A percentile compares a stretch with the other conserved stretches of the same genome.
Evolutionary conservation across 1,140 invertebrate species (phyloP).

Genomic region (Scaptomyza montana): DNA sequence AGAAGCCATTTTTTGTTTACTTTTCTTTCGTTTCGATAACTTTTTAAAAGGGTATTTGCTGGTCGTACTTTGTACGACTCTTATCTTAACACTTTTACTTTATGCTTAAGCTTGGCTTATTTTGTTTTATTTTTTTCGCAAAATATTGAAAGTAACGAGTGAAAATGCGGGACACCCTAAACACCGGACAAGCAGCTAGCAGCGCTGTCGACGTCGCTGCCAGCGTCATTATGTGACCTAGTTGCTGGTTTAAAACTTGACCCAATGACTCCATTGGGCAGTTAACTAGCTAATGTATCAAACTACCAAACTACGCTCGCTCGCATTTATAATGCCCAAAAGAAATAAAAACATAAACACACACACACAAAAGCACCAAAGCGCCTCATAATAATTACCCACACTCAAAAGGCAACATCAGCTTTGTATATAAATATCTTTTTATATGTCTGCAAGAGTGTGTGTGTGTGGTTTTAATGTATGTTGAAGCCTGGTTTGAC

Average conservation of each 20-base stretch:
- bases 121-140: constrained; percentile 36
- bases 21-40: too few relatives aligned
- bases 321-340: constrained; percentile 67
- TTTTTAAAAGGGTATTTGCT: neutral
- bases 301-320: constrained; percentile 28
- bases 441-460: constrained; percentile 16
- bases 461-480: neutral
- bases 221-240: constrained; percentile 63
- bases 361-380: constrained; percentile 26
- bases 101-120: constrained; percentile 27
- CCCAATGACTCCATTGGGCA: constrained; percentile 81
- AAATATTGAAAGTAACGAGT: constrained; percentile 69
- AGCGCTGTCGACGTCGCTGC: constrained; percentile 30
- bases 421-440: constrained; percentile 37
- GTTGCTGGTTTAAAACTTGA: constrained; percentile 82
- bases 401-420: constrained; percentile 36
- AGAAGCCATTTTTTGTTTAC: too few relatives aligned
- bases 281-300: constrained; percentile 39
- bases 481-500: neutral
- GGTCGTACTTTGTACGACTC: neutral
- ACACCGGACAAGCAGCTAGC: constrained; percentile 3
- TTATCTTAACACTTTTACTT: constrained; percentile 41
- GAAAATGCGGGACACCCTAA: constrained; percentile 78
- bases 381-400: constrained; percentile 71
- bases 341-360: constrained; percentile 6